Base-by-base conservation (phyloP, 2,888 invertebrate species). In the Baccha elongata region DNA sequence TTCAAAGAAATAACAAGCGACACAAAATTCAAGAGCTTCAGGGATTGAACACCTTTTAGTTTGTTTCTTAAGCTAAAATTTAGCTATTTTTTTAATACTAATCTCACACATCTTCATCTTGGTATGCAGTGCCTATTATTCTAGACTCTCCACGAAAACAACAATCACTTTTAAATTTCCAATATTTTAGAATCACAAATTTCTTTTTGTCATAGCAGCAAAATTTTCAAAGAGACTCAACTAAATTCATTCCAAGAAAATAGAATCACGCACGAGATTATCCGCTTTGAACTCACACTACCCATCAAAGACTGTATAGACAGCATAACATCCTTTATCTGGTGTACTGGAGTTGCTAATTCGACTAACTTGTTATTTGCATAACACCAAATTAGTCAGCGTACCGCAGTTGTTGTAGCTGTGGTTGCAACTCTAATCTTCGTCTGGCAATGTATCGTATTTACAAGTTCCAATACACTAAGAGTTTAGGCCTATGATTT, bases 301-400 rank as follows among this genome's bases (percentile, higher is more conserved):
- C 40, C 32, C 17, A 15, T 35, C 23, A 8, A 32, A 32, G 1
- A 32, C 29, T 26, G 8, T 8, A 6, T 5, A 4, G 3, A 40
- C 48, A 62, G 71, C 64, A 72, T 53, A 58, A 71, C 72, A 71
- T 67, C 79, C 69, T 40, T 15, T 74, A 80, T 74, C 69, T 80
- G 74, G 29, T 40, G 74, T 74, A 50, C 37, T 67, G 64, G 64
- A 73, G 69, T 69, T 80, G 80, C 74, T 80, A 80, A 80, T 80
- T 80, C 68, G 64, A 74, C 80, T 74, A 64, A 74, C 80, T 80
- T 69, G 68, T 69, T 79, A 80, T 80, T 80, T 80, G 80, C 80
- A 74, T 80, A 80, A 64, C 80, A 80, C 80, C 80, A 74, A 80
- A 80, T 80, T 80, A 80, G 74, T 69, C 74, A 80, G 80, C 35